Percentiles rank a stretch among this genome's conserved stretches.
phyloP scores from a whole-genome alignment of 2,797 vertebrate genomes.

The Rachycentron canadum region DNA sequence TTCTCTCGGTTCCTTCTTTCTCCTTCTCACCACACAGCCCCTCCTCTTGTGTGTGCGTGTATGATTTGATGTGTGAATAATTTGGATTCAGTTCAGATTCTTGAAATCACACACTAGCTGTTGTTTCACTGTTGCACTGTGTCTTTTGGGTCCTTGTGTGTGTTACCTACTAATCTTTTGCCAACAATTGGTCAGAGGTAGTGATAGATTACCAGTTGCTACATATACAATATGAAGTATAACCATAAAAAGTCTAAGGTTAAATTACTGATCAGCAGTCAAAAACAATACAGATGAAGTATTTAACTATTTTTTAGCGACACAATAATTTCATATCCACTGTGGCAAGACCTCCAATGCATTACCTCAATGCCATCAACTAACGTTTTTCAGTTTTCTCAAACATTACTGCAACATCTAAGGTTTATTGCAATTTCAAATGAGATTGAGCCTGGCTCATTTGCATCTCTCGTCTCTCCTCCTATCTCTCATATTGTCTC shows the following conservation, averaged over 20 bases:
- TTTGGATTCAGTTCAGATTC: conserved; percentile 8
- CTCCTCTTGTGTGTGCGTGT: conserved; percentile 15
- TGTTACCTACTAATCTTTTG: background rate
- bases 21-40: conserved; percentile 19
- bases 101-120: conserved; percentile 3
- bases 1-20: conserved; percentile 8
- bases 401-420: background rate
- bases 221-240: conserved; percentile 9
- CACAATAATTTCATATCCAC: conserved; percentile 3
- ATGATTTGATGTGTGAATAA: background rate
- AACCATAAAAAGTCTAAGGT: background rate
- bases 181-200: conserved; percentile 14
- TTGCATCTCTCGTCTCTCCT: background rate
- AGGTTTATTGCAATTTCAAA: background rate
- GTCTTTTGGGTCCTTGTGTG: background rate
- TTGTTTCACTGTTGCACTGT: background rate
- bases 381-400: background rate
- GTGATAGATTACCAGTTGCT: conserved; percentile 21
- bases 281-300: background rate
- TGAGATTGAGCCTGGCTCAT: background rate
- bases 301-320: conserved; percentile 13
- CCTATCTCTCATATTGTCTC: background rate
- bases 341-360: background rate
- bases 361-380: background rate
- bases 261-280: background rate